These are phyloP conservation scores for Hydractinia symbiolongicarpus DNA, from an alignment of 30 jellyfish, hydroid and myxozoan genomes.

Conservation along the genomic window DNA sequence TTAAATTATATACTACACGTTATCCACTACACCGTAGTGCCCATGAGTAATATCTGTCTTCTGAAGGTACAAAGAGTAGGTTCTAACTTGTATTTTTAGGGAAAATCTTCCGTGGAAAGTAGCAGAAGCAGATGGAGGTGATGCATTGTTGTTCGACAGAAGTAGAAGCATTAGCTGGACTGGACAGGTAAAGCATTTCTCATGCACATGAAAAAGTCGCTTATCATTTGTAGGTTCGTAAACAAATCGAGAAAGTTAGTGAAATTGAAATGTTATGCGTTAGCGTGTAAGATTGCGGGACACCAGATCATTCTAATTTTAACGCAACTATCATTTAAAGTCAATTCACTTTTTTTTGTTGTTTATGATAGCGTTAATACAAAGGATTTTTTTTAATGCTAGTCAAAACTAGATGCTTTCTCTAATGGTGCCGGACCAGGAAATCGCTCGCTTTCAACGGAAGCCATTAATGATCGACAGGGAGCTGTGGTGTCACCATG, in stretches of 20 bases:
- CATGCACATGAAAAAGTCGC: neutral
- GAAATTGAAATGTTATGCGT: no score
- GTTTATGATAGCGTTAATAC: neutral
- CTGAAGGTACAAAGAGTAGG: no score
- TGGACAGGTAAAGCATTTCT: conserved; percentile 61
- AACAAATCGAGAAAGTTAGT: no score
- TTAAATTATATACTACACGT: no score
- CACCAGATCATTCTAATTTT: no score
- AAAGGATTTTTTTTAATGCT: neutral
- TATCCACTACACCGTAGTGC: no score
- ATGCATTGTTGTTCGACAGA: conserved; percentile 28
- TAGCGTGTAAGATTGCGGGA: no score
- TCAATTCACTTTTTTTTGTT: no score
- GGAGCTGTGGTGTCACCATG: neutral
- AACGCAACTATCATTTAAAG: no score
- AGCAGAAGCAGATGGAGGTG: neutral
- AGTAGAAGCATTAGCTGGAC: conserved; percentile 88
- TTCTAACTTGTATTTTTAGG: neutral
- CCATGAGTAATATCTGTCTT: no score
- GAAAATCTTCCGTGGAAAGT: conserved; percentile 3
- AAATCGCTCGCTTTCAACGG: conserved; percentile 22
- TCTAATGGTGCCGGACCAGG: conserved; percentile 5
- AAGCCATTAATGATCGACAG: conserved; percentile 21
- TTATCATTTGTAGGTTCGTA: no score
- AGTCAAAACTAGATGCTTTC: neutral